Conservation (phyloP, 2,113 vertebrate species). For the Ictidomys tridecemlineatus region DNA sequence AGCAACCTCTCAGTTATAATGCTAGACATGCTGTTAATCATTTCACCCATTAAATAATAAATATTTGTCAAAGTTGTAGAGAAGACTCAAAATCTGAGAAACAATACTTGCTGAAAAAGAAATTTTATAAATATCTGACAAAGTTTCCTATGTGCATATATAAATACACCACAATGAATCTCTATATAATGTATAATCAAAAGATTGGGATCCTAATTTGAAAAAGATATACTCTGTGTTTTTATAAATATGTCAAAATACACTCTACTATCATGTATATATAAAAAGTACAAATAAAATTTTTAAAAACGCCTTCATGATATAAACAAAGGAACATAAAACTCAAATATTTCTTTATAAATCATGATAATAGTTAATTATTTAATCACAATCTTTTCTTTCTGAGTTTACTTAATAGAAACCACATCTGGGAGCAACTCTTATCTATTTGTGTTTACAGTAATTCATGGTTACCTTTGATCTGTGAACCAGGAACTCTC, state of each 20-base stretch:
- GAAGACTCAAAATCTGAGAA: background rate
- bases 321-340: background rate
- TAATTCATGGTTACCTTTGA: background rate
- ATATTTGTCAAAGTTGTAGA: background rate
- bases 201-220: too few relatives aligned
- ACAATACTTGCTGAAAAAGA: background rate
- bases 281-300: too few relatives aligned
- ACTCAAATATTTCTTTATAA: background rate
- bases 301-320: background rate
- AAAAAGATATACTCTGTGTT: too few relatives aligned
- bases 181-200: too few relatives aligned
- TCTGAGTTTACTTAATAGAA: background rate
- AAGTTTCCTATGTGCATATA: too few relatives aligned
- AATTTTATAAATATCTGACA: too few relatives aligned
- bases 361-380: background rate
- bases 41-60: background rate
- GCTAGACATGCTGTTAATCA: background rate
- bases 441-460: background rate
- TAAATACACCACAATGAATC: too few relatives aligned
- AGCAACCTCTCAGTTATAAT: background rate
- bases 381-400: background rate
- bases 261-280: too few relatives aligned
- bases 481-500: background rate
- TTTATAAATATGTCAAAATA: too few relatives aligned
- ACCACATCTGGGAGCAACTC: background rate